Base-by-base conservation (phyloP, 2,888 invertebrate genomes). In the Tholera decimalis region DNA sequence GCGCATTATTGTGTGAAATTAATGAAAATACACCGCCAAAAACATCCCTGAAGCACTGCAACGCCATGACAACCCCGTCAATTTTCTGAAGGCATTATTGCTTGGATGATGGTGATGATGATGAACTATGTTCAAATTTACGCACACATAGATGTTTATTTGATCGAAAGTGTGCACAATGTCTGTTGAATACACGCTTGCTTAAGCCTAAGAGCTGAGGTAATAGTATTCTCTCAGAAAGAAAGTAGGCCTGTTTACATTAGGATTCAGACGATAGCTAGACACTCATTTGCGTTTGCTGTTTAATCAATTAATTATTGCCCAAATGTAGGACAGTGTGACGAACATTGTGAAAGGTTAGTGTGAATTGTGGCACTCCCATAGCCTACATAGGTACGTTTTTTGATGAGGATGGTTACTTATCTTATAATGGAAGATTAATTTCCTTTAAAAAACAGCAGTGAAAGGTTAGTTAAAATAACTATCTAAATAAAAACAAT, bases 181-280 rank as follows among this genome's bases (percentile, higher is more conserved):
- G 24, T n/a, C 47, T 30, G 30, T 37, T 6, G 13, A n/a, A 47
- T 11, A n/a, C 22, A 41, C 26, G n/a, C 39, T 44, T 24, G 41
- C 26, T 20, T 22, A 18, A 20, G 33, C 44, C 33, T 26, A n/a
- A 11, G 3, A n/a, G 28, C 39, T 35, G 72, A 64, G 35, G 56
- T 64, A 72, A 56, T 50, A 41, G 13, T 20, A 33, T 51, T 59
- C 60, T 41, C 49, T 46, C 6, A 24, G 30, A 55, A 59, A 58
- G 59, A 59, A 73, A 74, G 63, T 69, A 51, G 75, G 70, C 37
- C 58, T 68, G 51, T 53, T 49, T 70, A 60, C 57, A 65, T 65
- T 74, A 65, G 53, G 53, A 71, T 71, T 75, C 60, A 76, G 76
- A 75, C 76, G 54, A 26, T 49, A 46, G 57, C 76, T 56, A 75